phyloP scores from a whole-genome alignment of 2,113 vertebrate genomes.

The Steatornis caripensis region DNA sequence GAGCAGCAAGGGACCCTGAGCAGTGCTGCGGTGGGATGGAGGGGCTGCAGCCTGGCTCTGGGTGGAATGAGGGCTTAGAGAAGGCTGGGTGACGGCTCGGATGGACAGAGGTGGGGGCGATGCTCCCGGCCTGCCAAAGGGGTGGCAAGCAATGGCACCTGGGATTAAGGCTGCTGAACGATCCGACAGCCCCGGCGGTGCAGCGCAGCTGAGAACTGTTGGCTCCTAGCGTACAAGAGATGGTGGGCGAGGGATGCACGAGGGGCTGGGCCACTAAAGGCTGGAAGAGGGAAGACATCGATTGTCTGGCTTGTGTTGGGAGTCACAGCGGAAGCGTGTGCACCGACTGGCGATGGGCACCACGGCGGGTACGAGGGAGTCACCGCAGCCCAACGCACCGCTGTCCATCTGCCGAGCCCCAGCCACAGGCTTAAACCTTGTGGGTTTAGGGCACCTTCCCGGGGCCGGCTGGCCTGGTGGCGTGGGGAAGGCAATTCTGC shows the following conservation, averaged over 20 bases:
- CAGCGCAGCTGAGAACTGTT: background rate
- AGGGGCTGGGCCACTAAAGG: background rate
- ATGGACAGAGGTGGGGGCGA: background rate
- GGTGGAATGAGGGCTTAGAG: background rate
- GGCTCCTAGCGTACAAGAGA: background rate
- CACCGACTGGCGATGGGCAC: rapidly evolving
- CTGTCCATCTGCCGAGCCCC: background rate
- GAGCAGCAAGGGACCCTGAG: background rate
- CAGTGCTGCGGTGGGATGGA: background rate
- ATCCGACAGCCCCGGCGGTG: background rate
- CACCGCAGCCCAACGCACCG: background rate
- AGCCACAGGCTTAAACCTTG: rapidly evolving
- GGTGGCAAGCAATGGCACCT: rapidly evolving
- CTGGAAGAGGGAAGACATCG: background rate
- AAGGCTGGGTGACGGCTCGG: background rate
- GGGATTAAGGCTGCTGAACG: background rate
- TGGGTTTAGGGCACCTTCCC: background rate
- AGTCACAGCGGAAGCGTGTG: rapidly evolving
- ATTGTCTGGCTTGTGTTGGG: rapidly evolving
- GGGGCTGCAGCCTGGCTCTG: background rate
- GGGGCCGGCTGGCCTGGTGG: rapidly evolving
- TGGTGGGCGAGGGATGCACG: background rate
- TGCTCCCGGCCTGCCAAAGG: background rate
- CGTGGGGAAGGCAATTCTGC: background rate
- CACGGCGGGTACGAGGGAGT: rapidly evolving